A percentile compares a stretch with the other conserved stretches of the same genome.
phyloP scores from a whole-genome alignment of 1,140 invertebrate species.

The Idris sp. region DNA sequence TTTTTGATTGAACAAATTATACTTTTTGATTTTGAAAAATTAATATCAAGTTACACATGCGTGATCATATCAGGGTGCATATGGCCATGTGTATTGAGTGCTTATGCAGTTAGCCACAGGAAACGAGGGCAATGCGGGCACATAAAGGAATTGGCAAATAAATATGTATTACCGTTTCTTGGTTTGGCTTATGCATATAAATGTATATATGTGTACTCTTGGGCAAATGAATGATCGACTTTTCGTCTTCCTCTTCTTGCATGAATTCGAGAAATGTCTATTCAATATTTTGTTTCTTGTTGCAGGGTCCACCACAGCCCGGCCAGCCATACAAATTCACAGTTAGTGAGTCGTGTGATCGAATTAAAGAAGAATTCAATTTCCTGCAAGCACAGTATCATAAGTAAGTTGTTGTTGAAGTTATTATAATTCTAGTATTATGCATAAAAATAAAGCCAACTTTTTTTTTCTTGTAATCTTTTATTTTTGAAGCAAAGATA shows the following conservation, averaged over 20 bases:
- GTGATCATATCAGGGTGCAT: conserved; percentile 6
- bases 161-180: conserved; percentile 57
- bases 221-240: conserved; percentile 42
- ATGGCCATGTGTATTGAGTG: conserved; percentile 37
- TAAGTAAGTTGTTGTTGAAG: conserved; percentile 82
- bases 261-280: conserved; percentile 1
- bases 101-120: conserved; percentile 50
- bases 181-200: conserved; percentile 45
- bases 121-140: conserved; percentile 56
- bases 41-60: conserved; percentile 30
- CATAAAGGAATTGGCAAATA: conserved; percentile 59
- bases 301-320: conserved; percentile 90
- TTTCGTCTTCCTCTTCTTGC: conserved; percentile 39
- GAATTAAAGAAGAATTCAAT: conserved; percentile 93
- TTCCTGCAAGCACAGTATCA: conserved; percentile 92
- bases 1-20: too few species aligned
- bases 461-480: too few species aligned
- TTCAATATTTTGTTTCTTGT: conserved; percentile 69
- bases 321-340: conserved; percentile 95
- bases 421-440: too few species aligned
- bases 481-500: too few species aligned
- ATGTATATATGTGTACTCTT: conserved; percentile 37
- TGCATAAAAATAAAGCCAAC: too few species aligned
- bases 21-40: too few species aligned
- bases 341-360: conserved; percentile 92